Base-by-base conservation (phyloP, 2,113 vertebrate species). In the Microtus montanus region DNA sequence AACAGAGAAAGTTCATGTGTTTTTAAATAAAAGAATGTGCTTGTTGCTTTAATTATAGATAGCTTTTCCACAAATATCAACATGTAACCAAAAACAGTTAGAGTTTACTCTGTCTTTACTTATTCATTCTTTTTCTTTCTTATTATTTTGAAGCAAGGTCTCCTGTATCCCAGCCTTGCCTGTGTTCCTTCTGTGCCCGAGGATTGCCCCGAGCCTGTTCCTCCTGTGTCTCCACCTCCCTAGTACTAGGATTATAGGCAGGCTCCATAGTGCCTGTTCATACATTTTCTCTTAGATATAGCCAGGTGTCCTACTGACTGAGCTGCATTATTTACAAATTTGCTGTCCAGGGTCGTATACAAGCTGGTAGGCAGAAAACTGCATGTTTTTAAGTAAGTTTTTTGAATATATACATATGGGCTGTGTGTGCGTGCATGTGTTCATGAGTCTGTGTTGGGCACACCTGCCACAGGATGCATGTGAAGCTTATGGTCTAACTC, bases 1-100 rank as follows among this genome's bases (percentile, higher is more conserved):
- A 77, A 47, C 52, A 91, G 78, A 82, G 68, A 52, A 80, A 44
- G n/a, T 14, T 82, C 5, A 0, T 20, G 19, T 38, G 73, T 68
- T 94, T 41, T 66, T 87, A 87, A 66, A n/a, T 79, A 93, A 91
- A 88, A 82, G 77, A 52, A 82, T 17, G 6, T 63, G 41, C 52
- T 66, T 80, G 47, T 35, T 61, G 44, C 89, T 87, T 61, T 24
- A 33, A 20, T 10, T 92, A 30, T 54, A 15, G 83, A 30, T 44
- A 19, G 84, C 33, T 74, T 63, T 89, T 49, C 28, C 13, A 61
- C 90, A 54, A 93, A 38, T 30, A 15, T 82, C 35, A n/a, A 66
- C 63, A 30, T 1, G 35, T 38, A 26, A 26, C 41, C 73, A 38
- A 84, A 82, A 94, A 11, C 38, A 89, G 49, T 52, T 52, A 52